These are phyloP conservation scores for Dorcus hopei DNA, from an alignment of 2,888 invertebrate species.

Conservation along the genomic window DNA sequence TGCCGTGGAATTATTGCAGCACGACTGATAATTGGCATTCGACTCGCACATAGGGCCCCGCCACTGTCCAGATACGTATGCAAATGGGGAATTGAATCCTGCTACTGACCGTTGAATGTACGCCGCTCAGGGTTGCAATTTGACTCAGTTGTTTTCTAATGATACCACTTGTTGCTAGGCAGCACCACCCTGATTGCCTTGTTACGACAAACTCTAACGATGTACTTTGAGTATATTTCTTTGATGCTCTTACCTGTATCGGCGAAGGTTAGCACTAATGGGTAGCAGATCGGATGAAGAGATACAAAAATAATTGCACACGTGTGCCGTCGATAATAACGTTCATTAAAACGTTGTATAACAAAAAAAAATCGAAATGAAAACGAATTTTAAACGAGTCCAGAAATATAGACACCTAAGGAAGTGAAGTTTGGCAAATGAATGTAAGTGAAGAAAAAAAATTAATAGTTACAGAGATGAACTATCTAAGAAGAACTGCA, in stretches of 20 bases:
- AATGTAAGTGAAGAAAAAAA: no score
- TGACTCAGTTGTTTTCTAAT: constrained; percentile 35
- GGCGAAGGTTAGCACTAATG: no score
- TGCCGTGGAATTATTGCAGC: constrained; percentile 9
- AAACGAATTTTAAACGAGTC: no score
- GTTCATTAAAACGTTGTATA: no score
- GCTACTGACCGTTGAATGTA: background rate
- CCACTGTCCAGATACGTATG: constrained; percentile 28
- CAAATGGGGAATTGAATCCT: constrained; percentile 22
- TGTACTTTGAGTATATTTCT: background rate
- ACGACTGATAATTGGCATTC: constrained; percentile 14
- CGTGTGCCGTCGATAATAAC: no score
- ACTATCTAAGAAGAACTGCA: no score
- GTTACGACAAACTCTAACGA: constrained; percentile 12
- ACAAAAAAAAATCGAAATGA: no score
- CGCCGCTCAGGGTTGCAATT: constrained; percentile 26
- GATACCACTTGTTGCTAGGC: constrained; percentile 36
- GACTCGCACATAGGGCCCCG: constrained; percentile 21
- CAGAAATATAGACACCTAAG: no score
- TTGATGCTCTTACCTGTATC: background rate
- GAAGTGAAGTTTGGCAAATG: no score
- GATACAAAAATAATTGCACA: no score
- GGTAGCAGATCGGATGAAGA: no score
- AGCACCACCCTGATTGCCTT: constrained; percentile 17
- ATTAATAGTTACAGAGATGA: no score